Percentiles rank a stretch among this genome's conserved stretches.
phyloP scores from a whole-genome alignment of 2,888 invertebrate genomes.

The Chymomyza caudatula region DNA sequence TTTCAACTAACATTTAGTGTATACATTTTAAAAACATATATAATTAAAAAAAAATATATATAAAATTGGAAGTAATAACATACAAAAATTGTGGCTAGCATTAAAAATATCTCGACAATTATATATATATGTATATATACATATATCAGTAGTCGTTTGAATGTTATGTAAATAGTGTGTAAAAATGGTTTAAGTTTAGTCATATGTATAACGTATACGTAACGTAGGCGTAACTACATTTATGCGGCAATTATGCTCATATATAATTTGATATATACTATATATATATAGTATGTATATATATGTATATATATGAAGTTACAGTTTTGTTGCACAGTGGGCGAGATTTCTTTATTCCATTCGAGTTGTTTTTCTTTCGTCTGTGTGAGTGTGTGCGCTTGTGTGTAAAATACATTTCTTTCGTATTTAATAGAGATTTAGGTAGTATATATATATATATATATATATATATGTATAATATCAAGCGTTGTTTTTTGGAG shows the following conservation, averaged over 20 bases:
- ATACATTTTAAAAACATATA: conserved; percentile 43
- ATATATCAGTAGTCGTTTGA: not conserved
- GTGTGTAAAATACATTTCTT: not conserved
- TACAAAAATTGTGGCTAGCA: conserved; percentile 67
- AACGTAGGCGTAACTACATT: not conserved
- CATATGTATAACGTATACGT: not conserved
- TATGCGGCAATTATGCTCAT: conserved; percentile 6
- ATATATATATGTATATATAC: conserved; percentile 21
- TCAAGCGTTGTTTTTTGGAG: conserved; percentile 59
- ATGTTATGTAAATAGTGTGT: not conserved
- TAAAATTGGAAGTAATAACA: conserved; percentile 35
- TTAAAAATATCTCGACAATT: conserved; percentile 60
- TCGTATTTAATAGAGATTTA: conserved; percentile 6
- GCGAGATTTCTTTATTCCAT: conserved; percentile 55
- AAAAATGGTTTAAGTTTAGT: conserved; percentile 1
- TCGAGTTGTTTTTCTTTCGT: conserved; percentile 27
- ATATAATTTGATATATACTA: not conserved
- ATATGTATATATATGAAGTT: conserved; percentile 19
- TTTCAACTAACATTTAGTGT: conserved; percentile 65
- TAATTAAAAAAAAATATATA: conserved; percentile 22
- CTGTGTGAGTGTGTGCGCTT: not conserved
- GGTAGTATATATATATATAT: conserved; percentile 11
- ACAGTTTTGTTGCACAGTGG: conserved; percentile 56
- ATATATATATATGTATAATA: conserved; percentile 51
- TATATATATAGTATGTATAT: not conserved